A percentile compares a stretch with the other conserved stretches of the same genome.
phyloP scores from a whole-genome alignment of 2,888 invertebrate species.

The Xestoiulus laeticollis region DNA sequence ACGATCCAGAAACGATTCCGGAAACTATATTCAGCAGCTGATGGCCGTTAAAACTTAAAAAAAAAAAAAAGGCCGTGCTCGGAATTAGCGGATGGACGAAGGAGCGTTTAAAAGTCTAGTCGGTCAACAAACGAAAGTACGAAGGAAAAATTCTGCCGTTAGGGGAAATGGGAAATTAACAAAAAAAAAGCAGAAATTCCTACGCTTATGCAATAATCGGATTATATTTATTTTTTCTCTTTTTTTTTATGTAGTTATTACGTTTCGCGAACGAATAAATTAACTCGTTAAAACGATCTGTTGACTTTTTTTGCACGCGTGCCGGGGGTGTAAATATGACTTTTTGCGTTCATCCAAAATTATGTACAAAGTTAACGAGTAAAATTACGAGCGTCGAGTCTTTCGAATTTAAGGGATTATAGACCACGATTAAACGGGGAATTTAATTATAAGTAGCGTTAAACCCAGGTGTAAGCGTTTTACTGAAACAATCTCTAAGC shows the following conservation, averaged over 20 bases:
- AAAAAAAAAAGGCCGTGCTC: neutral
- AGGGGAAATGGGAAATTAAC: neutral
- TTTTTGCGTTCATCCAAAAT: no score
- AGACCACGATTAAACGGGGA: no score
- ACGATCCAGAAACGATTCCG: conserved; percentile 43
- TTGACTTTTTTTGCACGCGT: neutral
- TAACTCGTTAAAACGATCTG: neutral
- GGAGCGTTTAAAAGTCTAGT: neutral
- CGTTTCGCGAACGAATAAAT: neutral
- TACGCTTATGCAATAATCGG: conserved; percentile 6
- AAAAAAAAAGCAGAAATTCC: neutral
- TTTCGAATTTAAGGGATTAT: no score
- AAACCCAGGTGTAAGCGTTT: no score
- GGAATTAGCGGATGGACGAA: neutral
- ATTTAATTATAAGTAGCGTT: no score
- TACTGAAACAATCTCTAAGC: no score
- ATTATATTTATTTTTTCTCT: neutral
- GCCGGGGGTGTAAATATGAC: no score
- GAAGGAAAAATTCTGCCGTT: neutral
- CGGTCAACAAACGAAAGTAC: neutral
- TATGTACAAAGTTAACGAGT: no score
- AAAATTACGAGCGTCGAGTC: no score
- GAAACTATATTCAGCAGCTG: neutral
- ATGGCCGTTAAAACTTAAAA: neutral
- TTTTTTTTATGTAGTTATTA: neutral